Evolutionary conservation across 2,888 invertebrate genomes (phyloP).

Genomic region (Dione vanillae): DNA sequence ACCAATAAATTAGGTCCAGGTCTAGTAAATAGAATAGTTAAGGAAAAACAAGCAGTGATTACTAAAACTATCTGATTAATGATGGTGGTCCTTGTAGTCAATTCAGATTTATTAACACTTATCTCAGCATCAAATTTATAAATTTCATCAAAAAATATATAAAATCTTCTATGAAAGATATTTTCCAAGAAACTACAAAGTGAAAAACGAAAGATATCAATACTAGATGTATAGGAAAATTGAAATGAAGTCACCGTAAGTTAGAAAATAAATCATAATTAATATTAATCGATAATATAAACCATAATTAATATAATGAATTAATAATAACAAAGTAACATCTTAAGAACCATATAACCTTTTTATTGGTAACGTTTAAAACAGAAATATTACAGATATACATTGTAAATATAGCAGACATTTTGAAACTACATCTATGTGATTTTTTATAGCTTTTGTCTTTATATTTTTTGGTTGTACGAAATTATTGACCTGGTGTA

Average conservation of each 20-base stretch:
- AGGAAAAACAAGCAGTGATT: not conserved
- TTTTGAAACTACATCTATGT: not conserved
- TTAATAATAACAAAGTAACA: not conserved
- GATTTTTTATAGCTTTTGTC: no score
- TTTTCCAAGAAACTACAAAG: not conserved
- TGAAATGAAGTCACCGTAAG: no score
- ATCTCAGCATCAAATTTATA: slow-evolving; percentile 8
- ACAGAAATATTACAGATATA: not conserved
- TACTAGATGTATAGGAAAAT: not conserved
- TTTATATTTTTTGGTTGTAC: not conserved
- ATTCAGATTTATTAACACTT: not conserved
- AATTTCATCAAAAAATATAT: slow-evolving; percentile 2
- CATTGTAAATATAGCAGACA: not conserved
- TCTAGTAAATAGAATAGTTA: not conserved
- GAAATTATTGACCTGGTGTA: slow-evolving; percentile 9
- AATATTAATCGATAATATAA: no score
- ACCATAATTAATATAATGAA: no score
- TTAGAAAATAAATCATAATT: not conserved
- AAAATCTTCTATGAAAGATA: not conserved
- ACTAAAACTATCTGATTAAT: not conserved
- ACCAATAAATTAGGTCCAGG: not conserved
- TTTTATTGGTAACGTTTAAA: slow-evolving; percentile 5
- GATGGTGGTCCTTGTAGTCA: not conserved
- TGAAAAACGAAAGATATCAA: not conserved
- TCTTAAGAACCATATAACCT: not conserved